Base-by-base conservation (phyloP, 1,140 invertebrate species). In the Coelopa frigida region DNA sequence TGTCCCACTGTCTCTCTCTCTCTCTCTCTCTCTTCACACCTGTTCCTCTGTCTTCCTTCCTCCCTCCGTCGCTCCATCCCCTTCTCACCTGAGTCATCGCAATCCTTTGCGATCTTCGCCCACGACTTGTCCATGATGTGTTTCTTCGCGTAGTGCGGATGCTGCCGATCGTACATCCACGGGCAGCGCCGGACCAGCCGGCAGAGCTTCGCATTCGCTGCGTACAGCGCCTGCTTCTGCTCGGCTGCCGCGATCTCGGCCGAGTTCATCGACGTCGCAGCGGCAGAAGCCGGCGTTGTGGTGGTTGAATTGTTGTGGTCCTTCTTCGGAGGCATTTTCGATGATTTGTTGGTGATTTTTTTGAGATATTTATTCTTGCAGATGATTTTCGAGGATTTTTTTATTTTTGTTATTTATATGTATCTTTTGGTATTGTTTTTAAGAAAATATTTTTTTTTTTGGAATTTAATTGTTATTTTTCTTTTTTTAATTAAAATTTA, bases 141-240 rank as follows among this genome's bases (percentile, higher is more conserved):
- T 20, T 44, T 44, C 24, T 35, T 44, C 12, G 43, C 43, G 36
- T 44, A 44, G 21, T 44, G 24, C 12, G 24, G 18, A 20, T 44
- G 43, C 18, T 35, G 33, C 23, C 43, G 43, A 44, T 44, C 43
- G 20, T 44, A 44, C 43, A 44, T 44, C 43, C 43, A 44, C 14
- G 43, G 43, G n/a, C 43, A 44, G 20, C 32, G 29, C 3, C 32
- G 43, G 12, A 44, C 43, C 21, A 44, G 18, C 8, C 43, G 43
- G 17, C 43, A 44, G 12, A 44, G 22, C 36, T 44, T 44, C 3
- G 43, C 43, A 44, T 44, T 44, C 12, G 43, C 43, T 8, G 24
- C 22, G 12, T 35, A 44, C 10, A 29, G 22, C 3, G 26, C 20
- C 10, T 26, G 29, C 5, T 33, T 20, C 8, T 35, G 29, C n/a